These are phyloP conservation scores for Eulacestoma nigropectus DNA, from an alignment of 2,113 vertebrate species.

Conservation along the genomic window DNA sequence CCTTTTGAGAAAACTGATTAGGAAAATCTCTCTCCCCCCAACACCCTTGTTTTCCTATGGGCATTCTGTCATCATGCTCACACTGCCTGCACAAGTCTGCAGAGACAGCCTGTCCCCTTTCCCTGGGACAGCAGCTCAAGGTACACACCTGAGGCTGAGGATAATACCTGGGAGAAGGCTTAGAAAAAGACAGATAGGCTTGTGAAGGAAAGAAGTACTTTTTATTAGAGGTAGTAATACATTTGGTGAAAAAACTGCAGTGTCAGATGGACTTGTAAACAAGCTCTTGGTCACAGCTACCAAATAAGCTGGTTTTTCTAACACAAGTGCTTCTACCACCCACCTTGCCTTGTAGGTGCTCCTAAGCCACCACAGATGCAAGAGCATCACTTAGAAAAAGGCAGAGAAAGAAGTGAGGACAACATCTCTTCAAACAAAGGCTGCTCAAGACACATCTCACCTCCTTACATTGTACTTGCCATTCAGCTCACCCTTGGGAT, in stretches of 20 bases:
- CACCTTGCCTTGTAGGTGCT: not conserved
- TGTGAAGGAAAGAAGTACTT: not conserved
- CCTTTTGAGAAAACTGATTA: not conserved
- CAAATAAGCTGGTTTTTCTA: not conserved
- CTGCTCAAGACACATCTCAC: not conserved
- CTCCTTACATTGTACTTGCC: not conserved
- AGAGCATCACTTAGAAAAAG: not conserved
- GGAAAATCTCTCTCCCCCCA: not conserved
- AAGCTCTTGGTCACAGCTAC: not conserved
- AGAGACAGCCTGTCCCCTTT: not conserved
- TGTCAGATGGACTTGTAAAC: not conserved
- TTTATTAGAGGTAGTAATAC: not conserved
- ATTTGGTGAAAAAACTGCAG: not conserved
- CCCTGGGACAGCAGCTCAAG: not conserved
- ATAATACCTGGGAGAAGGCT: not conserved
- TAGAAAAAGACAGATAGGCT: not conserved
- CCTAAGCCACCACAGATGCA: not conserved
- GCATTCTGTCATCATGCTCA: not conserved
- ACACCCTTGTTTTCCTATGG: not conserved
- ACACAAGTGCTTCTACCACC: not conserved
- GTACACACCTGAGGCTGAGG: accelerated
- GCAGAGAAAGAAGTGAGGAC: not conserved
- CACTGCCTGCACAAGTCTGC: not conserved
- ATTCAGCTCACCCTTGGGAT: not conserved
- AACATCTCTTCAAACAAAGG: not conserved